Conservation (phyloP, 2,888 invertebrate species). For the Neuroscelio doddi region DNA sequence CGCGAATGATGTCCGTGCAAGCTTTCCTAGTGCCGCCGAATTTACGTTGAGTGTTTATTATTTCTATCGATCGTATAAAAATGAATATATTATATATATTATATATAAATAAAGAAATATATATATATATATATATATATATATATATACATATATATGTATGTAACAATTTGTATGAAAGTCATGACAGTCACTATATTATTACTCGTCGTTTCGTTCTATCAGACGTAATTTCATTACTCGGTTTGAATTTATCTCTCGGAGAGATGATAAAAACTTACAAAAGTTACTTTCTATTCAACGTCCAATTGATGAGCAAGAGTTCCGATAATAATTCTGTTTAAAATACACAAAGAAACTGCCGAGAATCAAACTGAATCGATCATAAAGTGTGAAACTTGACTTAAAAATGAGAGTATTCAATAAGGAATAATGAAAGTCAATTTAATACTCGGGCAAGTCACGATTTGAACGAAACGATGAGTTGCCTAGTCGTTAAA, state of each 20-base stretch:
- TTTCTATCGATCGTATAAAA: constrained; percentile 55
- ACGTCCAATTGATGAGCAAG: constrained; percentile 39
- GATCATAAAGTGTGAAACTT: constrained; percentile 31
- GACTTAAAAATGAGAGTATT: constrained; percentile 31
- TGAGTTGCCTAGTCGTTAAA: constrained; percentile 54
- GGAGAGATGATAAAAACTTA: constrained; percentile 29
- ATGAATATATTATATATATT: constrained; percentile 30
- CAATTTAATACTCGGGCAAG: constrained; percentile 36
- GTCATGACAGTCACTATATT: constrained; percentile 51
- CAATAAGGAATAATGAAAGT: constrained; percentile 31
- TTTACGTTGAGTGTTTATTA: constrained; percentile 30
- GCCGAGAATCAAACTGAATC: constrained; percentile 17
- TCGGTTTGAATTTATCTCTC: constrained; percentile 42
- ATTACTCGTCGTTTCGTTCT: constrained; percentile 48
- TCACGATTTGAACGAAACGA: constrained; percentile 52
- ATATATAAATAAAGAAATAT: constrained; percentile 14
- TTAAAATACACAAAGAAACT: neutral
- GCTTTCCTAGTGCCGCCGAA: constrained; percentile 70
- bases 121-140: constrained; percentile 22
- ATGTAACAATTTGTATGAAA: constrained; percentile 59
- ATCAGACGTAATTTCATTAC: constrained; percentile 26
- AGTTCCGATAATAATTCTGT: constrained; percentile 33
- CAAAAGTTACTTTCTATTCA: constrained; percentile 32
- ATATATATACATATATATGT: constrained; percentile 27
- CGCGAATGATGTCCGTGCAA: constrained; percentile 71